These are phyloP conservation scores for Triops cancriformis DNA, from an alignment of 1,140 invertebrate species.

Conservation along the genomic window DNA sequence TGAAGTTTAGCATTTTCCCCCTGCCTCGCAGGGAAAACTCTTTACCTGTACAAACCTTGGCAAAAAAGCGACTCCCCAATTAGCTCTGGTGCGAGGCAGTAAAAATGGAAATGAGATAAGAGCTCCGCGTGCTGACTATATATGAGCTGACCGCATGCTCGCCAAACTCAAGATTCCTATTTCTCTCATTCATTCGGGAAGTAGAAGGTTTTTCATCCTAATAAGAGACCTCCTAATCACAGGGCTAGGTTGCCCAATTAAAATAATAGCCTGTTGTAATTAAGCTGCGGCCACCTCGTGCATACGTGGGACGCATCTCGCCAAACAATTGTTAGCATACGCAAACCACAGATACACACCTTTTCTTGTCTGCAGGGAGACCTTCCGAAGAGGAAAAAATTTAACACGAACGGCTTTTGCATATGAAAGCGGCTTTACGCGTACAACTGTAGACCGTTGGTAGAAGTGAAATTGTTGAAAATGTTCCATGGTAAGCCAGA, in stretches of 20 bases:
- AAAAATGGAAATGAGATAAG: conserved; percentile 10
- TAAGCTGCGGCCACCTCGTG: conserved; percentile 1
- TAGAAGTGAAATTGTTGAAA: background rate
- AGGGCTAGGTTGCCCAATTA: conserved; percentile 9
- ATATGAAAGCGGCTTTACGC: background rate
- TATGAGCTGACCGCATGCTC: background rate
- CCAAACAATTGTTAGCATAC: conserved; percentile 11
- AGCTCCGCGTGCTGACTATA: conserved; percentile 12
- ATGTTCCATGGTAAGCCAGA: background rate
- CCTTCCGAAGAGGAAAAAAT: background rate
- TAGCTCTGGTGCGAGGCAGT: conserved; percentile 9
- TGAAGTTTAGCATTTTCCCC: background rate
- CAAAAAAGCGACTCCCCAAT: conserved; percentile 1
- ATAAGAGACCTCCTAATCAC: conserved; percentile 10
- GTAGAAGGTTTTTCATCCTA: background rate
- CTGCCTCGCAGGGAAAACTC: background rate
- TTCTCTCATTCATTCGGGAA: background rate
- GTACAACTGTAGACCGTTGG: background rate
- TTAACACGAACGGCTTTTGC: background rate
- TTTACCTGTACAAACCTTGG: background rate
- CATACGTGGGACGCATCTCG: background rate
- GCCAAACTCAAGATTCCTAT: background rate
- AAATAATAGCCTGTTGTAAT: conserved; percentile 14
- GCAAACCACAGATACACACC: background rate
- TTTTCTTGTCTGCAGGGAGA: background rate